Percentiles rank a stretch among this genome's conserved stretches.
Evolutionary conservation across 1,140 invertebrate species (phyloP).

Genomic region (Ooceraea biroi): DNA sequence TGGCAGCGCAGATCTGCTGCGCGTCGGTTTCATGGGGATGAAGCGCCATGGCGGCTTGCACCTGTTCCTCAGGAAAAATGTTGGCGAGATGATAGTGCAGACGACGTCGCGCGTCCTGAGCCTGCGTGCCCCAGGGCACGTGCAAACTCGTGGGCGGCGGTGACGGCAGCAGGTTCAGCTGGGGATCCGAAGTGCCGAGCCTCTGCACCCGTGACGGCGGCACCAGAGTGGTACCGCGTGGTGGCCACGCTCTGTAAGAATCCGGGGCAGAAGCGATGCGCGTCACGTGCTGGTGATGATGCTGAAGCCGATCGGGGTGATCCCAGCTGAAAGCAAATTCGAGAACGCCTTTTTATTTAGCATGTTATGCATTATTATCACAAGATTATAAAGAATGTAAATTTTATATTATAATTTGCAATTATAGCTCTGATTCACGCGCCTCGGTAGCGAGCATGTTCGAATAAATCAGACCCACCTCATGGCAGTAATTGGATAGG

Average conservation of each 20-base stretch:
- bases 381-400: too few species aligned
- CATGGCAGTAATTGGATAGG: slow-evolving; percentile 78
- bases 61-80: slow-evolving; percentile 95
- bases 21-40: slow-evolving; percentile 95
- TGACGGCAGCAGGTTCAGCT: slow-evolving; percentile 87
- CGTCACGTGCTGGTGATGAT: slow-evolving; percentile 87
- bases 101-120: slow-evolving; percentile 90
- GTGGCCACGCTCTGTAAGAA: slow-evolving; percentile 87
- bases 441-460: not conserved
- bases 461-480: slow-evolving; percentile 71
- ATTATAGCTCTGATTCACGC: not conserved
- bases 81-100: slow-evolving; percentile 94
- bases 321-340: slow-evolving; percentile 77
- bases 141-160: slow-evolving; percentile 69
- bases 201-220: slow-evolving; percentile 84
- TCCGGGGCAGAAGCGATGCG: slow-evolving; percentile 93
- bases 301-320: slow-evolving; percentile 81
- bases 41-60: slow-evolving; percentile 93
- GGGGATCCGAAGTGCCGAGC: slow-evolving; percentile 89
- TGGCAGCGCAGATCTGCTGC: slow-evolving; percentile 95
- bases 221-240: slow-evolving; percentile 77
- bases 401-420: not conserved
- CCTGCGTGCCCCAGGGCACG: slow-evolving; percentile 83
- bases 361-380: too few species aligned
- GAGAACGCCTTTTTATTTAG: slow-evolving; percentile 8